phyloP scores from a whole-genome alignment of 1,140 invertebrate species.

The Drosophila watanabei region DNA sequence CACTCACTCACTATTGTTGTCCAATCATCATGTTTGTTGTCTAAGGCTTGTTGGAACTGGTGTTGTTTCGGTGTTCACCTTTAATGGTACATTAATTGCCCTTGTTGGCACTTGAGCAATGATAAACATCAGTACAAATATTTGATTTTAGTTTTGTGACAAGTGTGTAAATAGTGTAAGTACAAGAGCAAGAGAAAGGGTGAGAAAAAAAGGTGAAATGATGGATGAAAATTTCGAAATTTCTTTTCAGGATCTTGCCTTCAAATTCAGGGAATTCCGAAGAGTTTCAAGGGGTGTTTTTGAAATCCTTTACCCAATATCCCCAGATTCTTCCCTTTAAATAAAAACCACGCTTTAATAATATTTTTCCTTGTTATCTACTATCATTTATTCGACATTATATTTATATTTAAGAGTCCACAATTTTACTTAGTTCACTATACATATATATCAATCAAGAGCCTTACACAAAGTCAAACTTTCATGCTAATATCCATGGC shows the following conservation, averaged over 20 bases:
- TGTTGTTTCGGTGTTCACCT: conserved; percentile 51
- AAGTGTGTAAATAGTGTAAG: conserved; percentile 72
- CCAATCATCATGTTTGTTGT: conserved; percentile 61
- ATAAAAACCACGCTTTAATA: not conserved
- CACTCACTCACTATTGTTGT: conserved; percentile 33
- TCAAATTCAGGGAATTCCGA: conserved; percentile 1
- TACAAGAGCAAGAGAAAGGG: conserved; percentile 37
- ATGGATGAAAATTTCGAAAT: not conserved
- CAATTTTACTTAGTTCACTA: conserved; percentile 45
- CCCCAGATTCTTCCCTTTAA: not conserved
- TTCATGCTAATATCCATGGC: conserved; percentile 65
- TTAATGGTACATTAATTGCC: conserved; percentile 83
- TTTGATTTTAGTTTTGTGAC: conserved; percentile 78
- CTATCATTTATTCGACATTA: conserved; percentile 73
- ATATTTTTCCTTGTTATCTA: conserved; percentile 52
- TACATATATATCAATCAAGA: conserved; percentile 43
- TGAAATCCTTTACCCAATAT: not conserved
- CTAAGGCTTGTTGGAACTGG: conserved; percentile 66
- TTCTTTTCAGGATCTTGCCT: not conserved
- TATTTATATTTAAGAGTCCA: conserved; percentile 62
- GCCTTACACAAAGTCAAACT: conserved; percentile 74
- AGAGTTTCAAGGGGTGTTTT: not conserved
- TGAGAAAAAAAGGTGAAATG: conserved; percentile 7
- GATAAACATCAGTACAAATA: conserved; percentile 82
- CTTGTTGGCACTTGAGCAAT: conserved; percentile 78